A percentile compares a stretch with the other conserved stretches of the same genome.
Evolutionary conservation across 2,797 vertebrate genomes (phyloP).

Genomic region (Podarcis siculus): DNA sequence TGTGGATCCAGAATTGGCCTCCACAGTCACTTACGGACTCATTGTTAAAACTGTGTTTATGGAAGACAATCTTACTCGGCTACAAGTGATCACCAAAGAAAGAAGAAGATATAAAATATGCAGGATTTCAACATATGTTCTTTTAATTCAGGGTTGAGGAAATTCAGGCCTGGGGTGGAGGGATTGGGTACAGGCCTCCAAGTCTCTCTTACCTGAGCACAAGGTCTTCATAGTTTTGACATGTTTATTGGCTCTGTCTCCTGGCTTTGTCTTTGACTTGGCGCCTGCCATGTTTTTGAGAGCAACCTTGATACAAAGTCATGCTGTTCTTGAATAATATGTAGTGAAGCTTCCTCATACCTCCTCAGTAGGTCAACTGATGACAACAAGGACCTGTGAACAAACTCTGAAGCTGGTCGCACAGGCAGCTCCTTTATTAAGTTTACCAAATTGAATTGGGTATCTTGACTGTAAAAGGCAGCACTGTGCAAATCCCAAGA

Average conservation of each 20-base stretch:
- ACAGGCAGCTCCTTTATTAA: not conserved
- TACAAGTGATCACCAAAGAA: too few relatives aligned
- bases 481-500: not conserved
- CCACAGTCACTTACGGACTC: too few relatives aligned
- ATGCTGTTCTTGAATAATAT: too few relatives aligned
- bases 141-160: not conserved
- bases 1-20: too few relatives aligned
- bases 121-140: not conserved
- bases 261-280: not conserved
- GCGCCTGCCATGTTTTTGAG: not conserved
- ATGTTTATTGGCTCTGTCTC: not conserved
- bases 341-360: not conserved
- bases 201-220: not conserved
- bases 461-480: not conserved
- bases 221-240: not conserved
- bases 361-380: not conserved
- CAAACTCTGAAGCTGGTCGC: not conserved
- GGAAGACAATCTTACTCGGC: too few relatives aligned
- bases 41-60: too few relatives aligned
- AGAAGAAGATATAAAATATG: not conserved
- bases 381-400: not conserved
- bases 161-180: too few relatives aligned
- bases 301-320: not conserved
- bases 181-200: too few relatives aligned
- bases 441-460: not conserved